A percentile compares a stretch with the other conserved stretches of the same genome.
phyloP scores from a whole-genome alignment of 1,140 invertebrate species.

The Heterodera schachtii region DNA sequence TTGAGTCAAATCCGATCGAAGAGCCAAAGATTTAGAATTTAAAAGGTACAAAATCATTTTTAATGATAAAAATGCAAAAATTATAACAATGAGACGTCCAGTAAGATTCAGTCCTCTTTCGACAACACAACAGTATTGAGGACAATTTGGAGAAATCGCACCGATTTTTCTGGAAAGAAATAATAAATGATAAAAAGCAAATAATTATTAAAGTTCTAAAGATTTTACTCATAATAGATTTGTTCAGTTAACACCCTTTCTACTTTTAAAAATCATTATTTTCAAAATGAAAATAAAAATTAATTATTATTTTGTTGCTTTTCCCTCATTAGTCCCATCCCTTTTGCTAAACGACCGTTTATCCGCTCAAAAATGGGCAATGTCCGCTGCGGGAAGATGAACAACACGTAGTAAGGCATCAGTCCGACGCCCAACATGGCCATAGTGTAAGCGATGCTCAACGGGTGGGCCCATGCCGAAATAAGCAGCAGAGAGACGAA shows the following conservation, averaged over 20 bases:
- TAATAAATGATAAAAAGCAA: slow-evolving; percentile 4
- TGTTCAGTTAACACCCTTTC: too few species aligned
- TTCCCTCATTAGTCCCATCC: too few species aligned
- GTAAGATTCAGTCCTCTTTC: slow-evolving; percentile 16
- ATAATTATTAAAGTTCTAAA: too few species aligned
- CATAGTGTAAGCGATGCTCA: slow-evolving; percentile 20
- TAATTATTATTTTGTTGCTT: too few species aligned
- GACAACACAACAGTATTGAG: slow-evolving; percentile 19
- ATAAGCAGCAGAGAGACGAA: slow-evolving; percentile 34
- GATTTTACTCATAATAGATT: too few species aligned
- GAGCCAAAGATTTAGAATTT: too few species aligned
- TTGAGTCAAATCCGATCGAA: too few species aligned
- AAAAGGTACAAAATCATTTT: too few species aligned
- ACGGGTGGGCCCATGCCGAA: slow-evolving; percentile 30
- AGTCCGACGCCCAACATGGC: slow-evolving; percentile 21
- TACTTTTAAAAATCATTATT: too few species aligned
- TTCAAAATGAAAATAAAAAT: too few species aligned
- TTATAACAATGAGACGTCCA: background rate
- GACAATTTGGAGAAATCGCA: slow-evolving; percentile 21
- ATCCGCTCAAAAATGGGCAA: slow-evolving; percentile 16
- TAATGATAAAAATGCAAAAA: too few species aligned
- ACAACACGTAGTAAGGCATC: slow-evolving; percentile 24
- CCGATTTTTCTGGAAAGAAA: slow-evolving; percentile 23
- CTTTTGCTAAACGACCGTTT: slow-evolving; percentile 19
- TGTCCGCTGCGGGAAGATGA: slow-evolving; percentile 22